phyloP scores from a whole-genome alignment of 1,140 invertebrate genomes.

The Microplitis demolitor region DNA sequence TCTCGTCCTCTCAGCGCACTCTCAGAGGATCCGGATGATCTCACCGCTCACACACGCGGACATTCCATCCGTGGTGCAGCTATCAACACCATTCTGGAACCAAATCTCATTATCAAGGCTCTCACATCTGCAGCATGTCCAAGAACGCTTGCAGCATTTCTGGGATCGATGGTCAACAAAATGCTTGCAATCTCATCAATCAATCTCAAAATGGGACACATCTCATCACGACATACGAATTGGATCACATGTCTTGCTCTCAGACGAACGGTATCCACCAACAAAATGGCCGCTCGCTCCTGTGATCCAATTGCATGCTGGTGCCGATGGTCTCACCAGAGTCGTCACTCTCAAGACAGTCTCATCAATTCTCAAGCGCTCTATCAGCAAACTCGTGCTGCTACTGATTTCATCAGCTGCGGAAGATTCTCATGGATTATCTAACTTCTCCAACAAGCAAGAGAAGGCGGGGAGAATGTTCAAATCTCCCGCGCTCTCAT shows the following conservation, averaged over 20 bases:
- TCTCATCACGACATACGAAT: background rate
- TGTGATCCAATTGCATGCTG: slow-evolving; percentile 18
- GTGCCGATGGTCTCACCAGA: slow-evolving; percentile 8
- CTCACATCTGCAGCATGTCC: background rate
- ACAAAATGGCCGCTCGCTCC: too few relatives aligned
- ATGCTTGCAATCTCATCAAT: background rate
- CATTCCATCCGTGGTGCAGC: background rate
- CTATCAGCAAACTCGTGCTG: background rate
- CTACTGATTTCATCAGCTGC: too few relatives aligned
- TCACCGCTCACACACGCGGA: too few relatives aligned
- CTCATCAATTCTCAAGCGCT: background rate
- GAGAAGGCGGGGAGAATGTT: too few relatives aligned
- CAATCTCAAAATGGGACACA: background rate
- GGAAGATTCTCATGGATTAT: too few relatives aligned
- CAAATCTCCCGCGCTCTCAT: too few relatives aligned
- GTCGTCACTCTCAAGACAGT: slow-evolving; percentile 1
- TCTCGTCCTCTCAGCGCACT: background rate
- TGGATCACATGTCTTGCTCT: background rate
- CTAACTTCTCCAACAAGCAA: too few relatives aligned
- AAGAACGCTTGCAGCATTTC: background rate
- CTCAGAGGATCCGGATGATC: too few relatives aligned
- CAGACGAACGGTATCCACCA: background rate
- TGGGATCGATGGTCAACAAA: background rate
- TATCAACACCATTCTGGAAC: background rate
- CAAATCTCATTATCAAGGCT: background rate